These are phyloP conservation scores for Chirona hameri DNA, from an alignment of 2,888 invertebrate species.

Conservation along the genomic window DNA sequence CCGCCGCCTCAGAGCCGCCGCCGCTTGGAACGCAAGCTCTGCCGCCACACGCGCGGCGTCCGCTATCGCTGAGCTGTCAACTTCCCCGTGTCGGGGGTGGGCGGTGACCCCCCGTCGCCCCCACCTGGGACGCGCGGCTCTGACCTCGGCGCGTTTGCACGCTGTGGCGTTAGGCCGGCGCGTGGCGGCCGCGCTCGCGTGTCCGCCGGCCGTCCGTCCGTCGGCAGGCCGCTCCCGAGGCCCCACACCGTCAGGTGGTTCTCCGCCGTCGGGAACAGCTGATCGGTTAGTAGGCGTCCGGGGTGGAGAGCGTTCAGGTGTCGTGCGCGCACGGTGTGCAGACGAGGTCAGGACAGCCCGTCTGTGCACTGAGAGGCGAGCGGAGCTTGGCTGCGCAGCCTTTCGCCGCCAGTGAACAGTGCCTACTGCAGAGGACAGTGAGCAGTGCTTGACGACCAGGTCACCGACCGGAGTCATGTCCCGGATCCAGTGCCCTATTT, in stretches of 20 bases:
- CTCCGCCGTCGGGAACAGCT: neutral
- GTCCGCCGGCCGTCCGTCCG: neutral
- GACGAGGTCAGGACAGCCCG: neutral
- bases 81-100: too few relatives aligned
- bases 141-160: neutral
- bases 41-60: too few relatives aligned
- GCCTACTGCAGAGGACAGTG: neutral
- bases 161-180: neutral
- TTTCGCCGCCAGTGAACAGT: neutral
- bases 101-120: neutral
- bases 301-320: neutral
- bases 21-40: too few relatives aligned
- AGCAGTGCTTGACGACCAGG: neutral
- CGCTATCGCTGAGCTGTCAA: too few relatives aligned
- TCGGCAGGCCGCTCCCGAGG: neutral
- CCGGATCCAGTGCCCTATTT: neutral
- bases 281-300: neutral
- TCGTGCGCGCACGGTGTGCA: neutral
- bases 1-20: too few relatives aligned
- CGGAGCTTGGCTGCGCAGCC: too few relatives aligned
- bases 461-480: neutral
- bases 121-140: neutral
- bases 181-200: neutral
- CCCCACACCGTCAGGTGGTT: slow-evolving; percentile 1
- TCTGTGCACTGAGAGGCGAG: neutral